Evolutionary conservation across 2,888 invertebrate genomes (phyloP).

Genomic region (Petrophora chlorosata): DNA sequence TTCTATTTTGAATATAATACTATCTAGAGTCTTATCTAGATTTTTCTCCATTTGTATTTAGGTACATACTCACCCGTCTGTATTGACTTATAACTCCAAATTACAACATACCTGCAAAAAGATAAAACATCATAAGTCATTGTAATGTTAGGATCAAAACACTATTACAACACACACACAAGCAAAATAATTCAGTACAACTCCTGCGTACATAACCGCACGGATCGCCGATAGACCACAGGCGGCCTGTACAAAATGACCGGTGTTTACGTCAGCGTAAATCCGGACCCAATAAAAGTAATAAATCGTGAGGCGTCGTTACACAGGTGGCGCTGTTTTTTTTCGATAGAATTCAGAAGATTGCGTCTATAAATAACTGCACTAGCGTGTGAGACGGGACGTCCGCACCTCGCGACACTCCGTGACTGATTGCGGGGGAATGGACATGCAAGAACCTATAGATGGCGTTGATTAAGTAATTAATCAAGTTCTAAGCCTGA

Average conservation of each 20-base stretch:
- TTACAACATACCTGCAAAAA: slow-evolving; percentile 46
- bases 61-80: slow-evolving; percentile 15
- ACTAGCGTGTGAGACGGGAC: slow-evolving; percentile 57
- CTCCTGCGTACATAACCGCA: slow-evolving; percentile 26
- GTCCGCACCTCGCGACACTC: slow-evolving; percentile 56
- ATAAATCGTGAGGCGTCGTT: slow-evolving; percentile 62
- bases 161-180: no score
- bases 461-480: slow-evolving; percentile 75
- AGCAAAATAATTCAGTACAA: slow-evolving; percentile 23
- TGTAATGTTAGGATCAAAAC: slow-evolving; percentile 1
- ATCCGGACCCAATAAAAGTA: slow-evolving; percentile 62
- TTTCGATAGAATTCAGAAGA: slow-evolving; percentile 62
- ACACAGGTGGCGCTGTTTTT: slow-evolving; percentile 66
- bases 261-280: slow-evolving; percentile 52
- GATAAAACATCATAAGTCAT: slow-evolving; percentile 25
- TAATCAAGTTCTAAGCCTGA: slow-evolving; percentile 61
- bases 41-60: background rate
- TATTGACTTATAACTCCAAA: slow-evolving; percentile 1
- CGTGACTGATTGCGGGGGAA: slow-evolving; percentile 69
- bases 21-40: background rate
- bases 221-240: slow-evolving; percentile 30
- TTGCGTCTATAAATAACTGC: slow-evolving; percentile 77
- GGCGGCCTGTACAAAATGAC: slow-evolving; percentile 41
- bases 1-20: slow-evolving; percentile 30
- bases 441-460: slow-evolving; percentile 67